These are phyloP conservation scores for Columba janthina DNA, from an alignment of 2,113 vertebrate genomes.

Conservation along the genomic window DNA sequence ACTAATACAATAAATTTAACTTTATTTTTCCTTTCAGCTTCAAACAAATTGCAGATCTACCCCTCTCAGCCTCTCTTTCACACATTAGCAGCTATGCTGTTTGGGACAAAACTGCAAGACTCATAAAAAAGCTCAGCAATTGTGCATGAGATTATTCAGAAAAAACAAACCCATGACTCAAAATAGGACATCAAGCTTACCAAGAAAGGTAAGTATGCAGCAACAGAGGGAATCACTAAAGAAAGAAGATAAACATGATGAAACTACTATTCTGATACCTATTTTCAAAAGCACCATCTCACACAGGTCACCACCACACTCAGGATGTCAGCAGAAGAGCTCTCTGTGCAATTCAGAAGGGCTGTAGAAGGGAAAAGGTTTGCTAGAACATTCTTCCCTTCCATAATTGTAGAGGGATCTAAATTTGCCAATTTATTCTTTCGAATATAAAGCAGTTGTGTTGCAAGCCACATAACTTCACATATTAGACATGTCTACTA, in stretches of 20 bases:
- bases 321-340: background rate
- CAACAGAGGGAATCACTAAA: background rate
- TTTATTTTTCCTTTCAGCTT: background rate
- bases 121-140: background rate
- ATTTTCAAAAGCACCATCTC: background rate
- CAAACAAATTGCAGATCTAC: background rate
- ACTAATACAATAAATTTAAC: background rate
- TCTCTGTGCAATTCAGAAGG: background rate
- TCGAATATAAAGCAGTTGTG: background rate
- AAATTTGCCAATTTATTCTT: background rate
- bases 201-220: background rate
- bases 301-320: background rate
- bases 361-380: background rate
- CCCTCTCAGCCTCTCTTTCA: background rate
- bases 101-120: background rate
- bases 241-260: background rate
- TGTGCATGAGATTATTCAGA: background rate
- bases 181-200: background rate
- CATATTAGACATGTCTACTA: background rate
- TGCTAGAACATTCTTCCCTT: background rate
- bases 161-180: background rate
- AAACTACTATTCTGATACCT: background rate
- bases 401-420: background rate
- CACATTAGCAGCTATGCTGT: background rate
- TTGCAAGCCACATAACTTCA: background rate